These are phyloP conservation scores for Kryptopterus vitreolus DNA, from an alignment of 2,797 vertebrate genomes.

Conservation along the genomic window DNA sequence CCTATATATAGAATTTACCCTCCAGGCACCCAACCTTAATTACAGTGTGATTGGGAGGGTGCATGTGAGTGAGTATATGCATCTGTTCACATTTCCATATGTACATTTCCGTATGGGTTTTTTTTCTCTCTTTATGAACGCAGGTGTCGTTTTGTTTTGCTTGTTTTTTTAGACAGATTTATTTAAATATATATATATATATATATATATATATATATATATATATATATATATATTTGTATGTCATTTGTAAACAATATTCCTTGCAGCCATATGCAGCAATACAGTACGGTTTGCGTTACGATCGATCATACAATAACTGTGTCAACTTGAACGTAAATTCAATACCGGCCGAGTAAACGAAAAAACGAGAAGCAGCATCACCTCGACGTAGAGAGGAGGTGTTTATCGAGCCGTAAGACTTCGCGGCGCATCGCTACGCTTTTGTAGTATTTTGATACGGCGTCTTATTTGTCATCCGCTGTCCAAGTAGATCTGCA, in stretches of 20 bases:
- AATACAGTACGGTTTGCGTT: not conserved
- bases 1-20: conserved; percentile 52
- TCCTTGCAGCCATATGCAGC: not conserved
- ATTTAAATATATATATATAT: not conserved
- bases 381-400: not conserved
- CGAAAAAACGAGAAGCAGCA: not conserved
- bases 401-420: no score
- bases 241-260: not conserved
- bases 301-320: conserved; percentile 3
- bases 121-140: conserved; percentile 3
- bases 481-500: not conserved
- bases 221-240: not conserved
- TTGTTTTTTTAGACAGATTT: not conserved
- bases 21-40: conserved; percentile 49
- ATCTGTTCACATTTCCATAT: not conserved
- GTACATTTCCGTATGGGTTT: no score
- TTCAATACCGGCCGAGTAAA: not conserved
- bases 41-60: conserved; percentile 37
- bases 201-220: not conserved
- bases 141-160: no score
- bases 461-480: not conserved
- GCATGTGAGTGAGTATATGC: conserved; percentile 24
- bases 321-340: not conserved
- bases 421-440: no score
- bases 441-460: not conserved